Evolutionary conservation across 2,113 vertebrate genomes (phyloP).

Genomic region (Columba janthina): DNA sequence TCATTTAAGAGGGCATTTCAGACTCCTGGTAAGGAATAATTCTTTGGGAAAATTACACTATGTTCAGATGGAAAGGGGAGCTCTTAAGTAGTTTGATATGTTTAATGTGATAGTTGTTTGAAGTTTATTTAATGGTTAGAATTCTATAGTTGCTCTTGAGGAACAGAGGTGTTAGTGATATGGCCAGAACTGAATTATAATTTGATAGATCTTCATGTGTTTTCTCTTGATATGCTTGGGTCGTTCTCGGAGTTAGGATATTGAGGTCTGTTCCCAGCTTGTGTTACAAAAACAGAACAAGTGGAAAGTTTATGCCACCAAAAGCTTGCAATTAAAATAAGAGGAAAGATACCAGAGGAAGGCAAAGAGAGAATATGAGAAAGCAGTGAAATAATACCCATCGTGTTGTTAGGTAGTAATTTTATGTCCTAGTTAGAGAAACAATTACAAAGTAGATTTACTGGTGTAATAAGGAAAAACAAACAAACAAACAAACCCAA

Average conservation of each 20-base stretch:
- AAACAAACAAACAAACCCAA: too few relatives aligned
- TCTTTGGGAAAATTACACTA: background rate
- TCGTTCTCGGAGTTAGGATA: background rate
- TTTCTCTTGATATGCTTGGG: background rate
- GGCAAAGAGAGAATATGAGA: background rate
- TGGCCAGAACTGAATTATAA: background rate
- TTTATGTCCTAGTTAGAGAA: background rate
- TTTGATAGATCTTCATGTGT: background rate
- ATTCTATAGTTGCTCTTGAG: background rate
- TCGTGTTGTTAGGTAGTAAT: background rate
- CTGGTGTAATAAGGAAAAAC: background rate
- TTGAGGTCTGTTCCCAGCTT: background rate
- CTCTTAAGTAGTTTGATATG: background rate
- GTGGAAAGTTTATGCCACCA: background rate
- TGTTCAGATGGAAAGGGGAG: background rate
- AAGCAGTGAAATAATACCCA: background rate
- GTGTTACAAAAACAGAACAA: background rate
- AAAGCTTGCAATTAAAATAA: background rate
- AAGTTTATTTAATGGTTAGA: background rate
- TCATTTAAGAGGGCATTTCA: background rate
- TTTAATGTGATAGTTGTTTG: background rate
- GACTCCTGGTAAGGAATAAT: background rate
- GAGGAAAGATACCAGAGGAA: background rate
- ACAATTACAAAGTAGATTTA: background rate
- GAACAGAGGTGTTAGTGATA: background rate